Conservation (phyloP, 2,113 vertebrate species). For the Echinops telfairi region DNA sequence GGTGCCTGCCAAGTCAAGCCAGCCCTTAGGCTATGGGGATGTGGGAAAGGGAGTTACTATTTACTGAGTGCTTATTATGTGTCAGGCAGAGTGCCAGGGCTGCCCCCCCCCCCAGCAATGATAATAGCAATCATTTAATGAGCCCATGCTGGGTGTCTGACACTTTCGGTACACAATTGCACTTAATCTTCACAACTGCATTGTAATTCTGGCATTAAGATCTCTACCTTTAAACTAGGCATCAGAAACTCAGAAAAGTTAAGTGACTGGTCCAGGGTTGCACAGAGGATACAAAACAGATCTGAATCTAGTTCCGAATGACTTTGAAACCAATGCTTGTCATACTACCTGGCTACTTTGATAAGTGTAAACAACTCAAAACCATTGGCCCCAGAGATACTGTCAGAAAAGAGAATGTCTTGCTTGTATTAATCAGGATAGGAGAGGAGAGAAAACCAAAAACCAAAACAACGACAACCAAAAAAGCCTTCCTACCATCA, state of each 20-base stretch:
- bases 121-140: conserved; percentile 24
- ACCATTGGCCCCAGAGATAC: conserved; percentile 14
- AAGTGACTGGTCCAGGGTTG: conserved; percentile 2
- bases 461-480: no score
- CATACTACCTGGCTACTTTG: neutral
- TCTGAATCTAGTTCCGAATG: conserved; percentile 39
- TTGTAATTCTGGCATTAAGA: conserved; percentile 18
- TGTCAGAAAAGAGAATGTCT: conserved; percentile 1
- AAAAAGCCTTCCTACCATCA: no score
- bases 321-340: conserved; percentile 25
- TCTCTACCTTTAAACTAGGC: conserved; percentile 11
- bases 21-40: conserved; percentile 1
- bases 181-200: conserved; percentile 36
- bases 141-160: neutral
- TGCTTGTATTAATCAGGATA: neutral
- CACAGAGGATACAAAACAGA: neutral
- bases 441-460: neutral
- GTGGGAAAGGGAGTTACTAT: neutral
- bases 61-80: neutral
- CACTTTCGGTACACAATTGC: neutral
- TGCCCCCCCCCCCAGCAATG: neutral
- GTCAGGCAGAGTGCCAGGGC: neutral
- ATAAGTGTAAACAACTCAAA: neutral
- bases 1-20: neutral
- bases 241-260: conserved; percentile 36